Base-by-base conservation (phyloP, 2,888 invertebrate species). In the Pterobdella sp. region DNA sequence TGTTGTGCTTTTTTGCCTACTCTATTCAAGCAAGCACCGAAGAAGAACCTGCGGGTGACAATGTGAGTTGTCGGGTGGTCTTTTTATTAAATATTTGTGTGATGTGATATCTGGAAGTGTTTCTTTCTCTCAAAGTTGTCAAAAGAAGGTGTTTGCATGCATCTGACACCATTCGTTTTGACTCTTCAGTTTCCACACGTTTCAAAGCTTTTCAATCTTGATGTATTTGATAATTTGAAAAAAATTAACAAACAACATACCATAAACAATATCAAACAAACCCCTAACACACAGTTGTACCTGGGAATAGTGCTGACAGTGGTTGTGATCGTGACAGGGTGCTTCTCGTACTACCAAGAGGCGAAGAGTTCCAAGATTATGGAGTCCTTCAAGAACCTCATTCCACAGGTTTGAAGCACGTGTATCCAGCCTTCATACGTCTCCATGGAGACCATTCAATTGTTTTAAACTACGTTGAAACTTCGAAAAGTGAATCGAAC, bases 301-400 rank as follows among this genome's bases (percentile, higher is more conserved):
- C 90, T 97, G 84, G 96, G 96, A 85, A 90, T 87, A 77, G 92
- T 95, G 85, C 89, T 97, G 86, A 90, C 94, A 81, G 91, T 90
- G 85, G 95, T 96, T 83, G 96, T 97, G 81, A 91, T 97, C 86
- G 92, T 96, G 79, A 97, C 96, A 83, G 96, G 96, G 10, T 92
- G 93, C 85, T 97, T 97, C 89, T 95, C 96, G 80, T 97, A 96
- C 86, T 96, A 95, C 87, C 96, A 96, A 87, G 89, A 89, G 81
- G 93, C 93, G 86, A 96, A 96, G 88, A 94, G 94, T 83, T 94
- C 94, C 79, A 93, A 92, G 86, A 96, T 97, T 85, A 96, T 97
- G 96, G 95, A 96, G 86, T 94, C 94, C 72, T 96, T 96, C 88
- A 95, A 89, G 80, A 93, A 93, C 87, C 92, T 96, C 91, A 93